phyloP scores from a whole-genome alignment of 2,888 invertebrate genomes.

The Archips crataeganus region DNA sequence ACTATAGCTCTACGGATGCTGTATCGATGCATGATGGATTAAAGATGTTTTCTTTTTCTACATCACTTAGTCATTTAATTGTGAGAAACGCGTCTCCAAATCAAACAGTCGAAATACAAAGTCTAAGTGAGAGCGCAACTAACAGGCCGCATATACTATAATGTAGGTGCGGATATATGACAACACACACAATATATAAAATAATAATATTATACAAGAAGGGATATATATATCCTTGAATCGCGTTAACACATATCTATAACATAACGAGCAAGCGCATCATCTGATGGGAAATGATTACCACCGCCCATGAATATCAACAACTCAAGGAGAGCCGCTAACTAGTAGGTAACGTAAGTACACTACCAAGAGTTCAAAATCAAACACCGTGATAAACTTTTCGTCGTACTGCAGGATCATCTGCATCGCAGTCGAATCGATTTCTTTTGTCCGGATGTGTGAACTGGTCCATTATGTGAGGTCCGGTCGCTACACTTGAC shows the following conservation, averaged over 20 bases:
- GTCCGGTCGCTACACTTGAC: slow-evolving; percentile 35
- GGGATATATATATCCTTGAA: too few relatives aligned
- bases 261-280: too few relatives aligned
- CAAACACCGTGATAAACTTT: neutral
- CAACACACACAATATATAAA: too few relatives aligned
- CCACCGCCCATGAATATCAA: too few relatives aligned
- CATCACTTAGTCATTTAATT: too few relatives aligned
- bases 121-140: neutral
- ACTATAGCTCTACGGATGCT: neutral
- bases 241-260: too few relatives aligned
- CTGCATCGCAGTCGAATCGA: slow-evolving; percentile 31
- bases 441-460: slow-evolving; percentile 19
- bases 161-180: too few relatives aligned
- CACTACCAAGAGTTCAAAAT: neutral
- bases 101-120: slow-evolving; percentile 16
- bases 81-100: too few relatives aligned
- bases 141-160: neutral
- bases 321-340: too few relatives aligned
- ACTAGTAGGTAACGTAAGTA: neutral
- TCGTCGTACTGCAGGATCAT: slow-evolving; percentile 16
- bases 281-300: too few relatives aligned
- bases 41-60: neutral
- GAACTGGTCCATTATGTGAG: slow-evolving; percentile 28
- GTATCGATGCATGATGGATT: neutral
- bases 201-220: too few relatives aligned